Conservation (phyloP, 2,888 invertebrate genomes). For the Drosophila neonasuta region DNA sequence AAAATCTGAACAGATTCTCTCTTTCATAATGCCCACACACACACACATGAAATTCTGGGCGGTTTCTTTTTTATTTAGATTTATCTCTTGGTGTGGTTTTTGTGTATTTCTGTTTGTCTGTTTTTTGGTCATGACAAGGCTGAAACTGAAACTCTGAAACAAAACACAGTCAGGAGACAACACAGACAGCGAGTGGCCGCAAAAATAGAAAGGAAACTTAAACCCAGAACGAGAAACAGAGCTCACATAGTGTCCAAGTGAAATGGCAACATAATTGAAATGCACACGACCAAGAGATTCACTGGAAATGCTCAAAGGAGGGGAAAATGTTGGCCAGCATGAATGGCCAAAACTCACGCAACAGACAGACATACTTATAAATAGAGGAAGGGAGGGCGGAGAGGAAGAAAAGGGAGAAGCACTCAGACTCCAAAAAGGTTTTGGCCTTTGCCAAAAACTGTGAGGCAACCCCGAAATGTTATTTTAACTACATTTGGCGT, state of each 20-base stretch:
- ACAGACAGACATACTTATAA: neutral
- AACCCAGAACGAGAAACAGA: constrained; percentile 2
- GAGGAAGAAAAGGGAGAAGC: neutral
- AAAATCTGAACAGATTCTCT: constrained; percentile 8
- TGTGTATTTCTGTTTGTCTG: neutral
- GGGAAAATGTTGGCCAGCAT: constrained; percentile 14
- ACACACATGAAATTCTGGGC: neutral
- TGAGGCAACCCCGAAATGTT: constrained; percentile 49
- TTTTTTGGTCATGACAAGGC: constrained; percentile 30
- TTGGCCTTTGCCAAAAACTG: constrained; percentile 12
- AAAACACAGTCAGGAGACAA: constrained; percentile 42
- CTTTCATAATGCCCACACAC: constrained; percentile 5
- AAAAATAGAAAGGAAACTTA: constrained; percentile 30
- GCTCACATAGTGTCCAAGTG: constrained; percentile 28
- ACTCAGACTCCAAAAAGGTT: constrained; percentile 20
- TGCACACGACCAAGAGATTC: constrained; percentile 44
- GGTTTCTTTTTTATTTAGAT: constrained; percentile 11
- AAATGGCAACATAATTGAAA: constrained; percentile 47
- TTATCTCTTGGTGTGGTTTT: constrained; percentile 10
- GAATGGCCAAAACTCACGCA: constrained; percentile 71
- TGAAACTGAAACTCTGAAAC: constrained; percentile 57
- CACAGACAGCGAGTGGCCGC: neutral
- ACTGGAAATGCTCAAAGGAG: constrained; percentile 41
- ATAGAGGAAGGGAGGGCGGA: neutral
- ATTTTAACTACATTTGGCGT: constrained; percentile 67